phyloP scores from a whole-genome alignment of 2,113 vertebrate species.

The Coptodon rendalli region DNA sequence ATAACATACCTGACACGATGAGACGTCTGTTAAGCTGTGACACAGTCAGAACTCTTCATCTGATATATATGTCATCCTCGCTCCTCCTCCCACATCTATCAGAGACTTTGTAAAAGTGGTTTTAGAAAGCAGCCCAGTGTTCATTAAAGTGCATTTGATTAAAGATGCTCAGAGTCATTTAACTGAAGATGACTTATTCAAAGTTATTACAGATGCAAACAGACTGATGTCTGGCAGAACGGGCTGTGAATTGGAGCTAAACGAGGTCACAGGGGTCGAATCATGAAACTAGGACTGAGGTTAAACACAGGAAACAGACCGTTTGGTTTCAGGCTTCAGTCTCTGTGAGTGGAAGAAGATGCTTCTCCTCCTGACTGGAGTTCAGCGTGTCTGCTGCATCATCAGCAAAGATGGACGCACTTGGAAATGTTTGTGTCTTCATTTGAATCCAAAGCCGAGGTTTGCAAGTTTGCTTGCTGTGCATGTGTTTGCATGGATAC shows the following conservation, averaged over 20 bases:
- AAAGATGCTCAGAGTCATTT: background rate
- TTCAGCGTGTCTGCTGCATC: background rate
- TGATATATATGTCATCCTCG: background rate
- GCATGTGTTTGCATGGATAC: background rate
- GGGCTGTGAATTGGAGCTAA: background rate
- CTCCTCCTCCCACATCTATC: rapidly evolving
- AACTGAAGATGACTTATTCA: background rate
- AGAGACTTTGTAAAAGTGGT: background rate
- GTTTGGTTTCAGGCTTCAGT: background rate
- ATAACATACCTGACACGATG: background rate
- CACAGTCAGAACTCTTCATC: background rate
- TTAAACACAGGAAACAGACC: rapidly evolving
- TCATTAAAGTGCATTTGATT: background rate
- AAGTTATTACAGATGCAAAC: background rate
- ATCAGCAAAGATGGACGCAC: rapidly evolving
- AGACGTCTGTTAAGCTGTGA: rapidly evolving
- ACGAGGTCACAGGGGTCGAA: background rate
- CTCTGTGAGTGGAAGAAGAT: background rate
- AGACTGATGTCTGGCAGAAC: background rate
- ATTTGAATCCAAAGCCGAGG: background rate
- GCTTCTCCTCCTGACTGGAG: no score
- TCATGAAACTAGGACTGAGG: background rate
- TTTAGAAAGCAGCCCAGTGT: background rate
- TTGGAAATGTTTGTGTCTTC: background rate
- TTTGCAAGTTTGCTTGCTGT: background rate